Percentiles rank a stretch among this genome's conserved stretches.
These are phyloP conservation scores for Chiridota heheva DNA, from an alignment of 35 echinoderm and acorn worm species.

Conservation along the genomic window DNA sequence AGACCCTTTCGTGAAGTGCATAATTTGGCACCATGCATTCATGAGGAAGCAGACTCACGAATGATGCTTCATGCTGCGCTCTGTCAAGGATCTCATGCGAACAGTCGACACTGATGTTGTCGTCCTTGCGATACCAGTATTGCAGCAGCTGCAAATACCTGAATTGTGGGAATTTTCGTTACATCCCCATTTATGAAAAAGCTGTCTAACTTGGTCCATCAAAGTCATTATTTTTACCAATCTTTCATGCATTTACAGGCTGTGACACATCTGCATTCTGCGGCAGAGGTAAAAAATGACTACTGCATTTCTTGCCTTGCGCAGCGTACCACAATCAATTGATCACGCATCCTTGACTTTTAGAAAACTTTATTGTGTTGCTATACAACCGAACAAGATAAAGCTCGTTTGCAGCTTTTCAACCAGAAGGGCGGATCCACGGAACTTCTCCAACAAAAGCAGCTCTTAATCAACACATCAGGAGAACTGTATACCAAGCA, in stretches of 20 bases:
- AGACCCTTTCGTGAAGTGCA: too few relatives aligned
- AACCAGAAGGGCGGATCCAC: conserved; percentile 11
- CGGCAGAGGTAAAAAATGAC: conserved; percentile 12
- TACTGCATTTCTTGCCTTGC: background rate
- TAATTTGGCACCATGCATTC: conserved; percentile 36
- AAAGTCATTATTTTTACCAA: background rate
- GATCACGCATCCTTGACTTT: background rate
- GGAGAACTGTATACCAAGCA: background rate
- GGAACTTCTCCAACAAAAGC: conserved; percentile 24
- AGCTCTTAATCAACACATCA: conserved; percentile 16
- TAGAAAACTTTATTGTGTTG: conserved; percentile 5
- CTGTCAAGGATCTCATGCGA: conserved; percentile 26
- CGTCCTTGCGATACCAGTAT: conserved; percentile 10
- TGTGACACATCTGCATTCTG: conserved; percentile 34
- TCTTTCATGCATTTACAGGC: conserved; percentile 54
- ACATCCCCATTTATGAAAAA: conserved; percentile 16
- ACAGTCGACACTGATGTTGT: conserved; percentile 65
- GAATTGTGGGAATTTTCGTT: conserved; percentile 7
- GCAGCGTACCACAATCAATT: background rate
- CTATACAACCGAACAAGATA: background rate
- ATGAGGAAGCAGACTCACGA: conserved; percentile 59
- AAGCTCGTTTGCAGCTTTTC: conserved; percentile 12
- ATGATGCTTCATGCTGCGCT: conserved; percentile 37
- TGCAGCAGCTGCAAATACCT: background rate
- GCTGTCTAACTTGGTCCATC: background rate